Evolutionary conservation across 2,888 invertebrate species (phyloP).

Genomic region (Prenolepis imparis): DNA sequence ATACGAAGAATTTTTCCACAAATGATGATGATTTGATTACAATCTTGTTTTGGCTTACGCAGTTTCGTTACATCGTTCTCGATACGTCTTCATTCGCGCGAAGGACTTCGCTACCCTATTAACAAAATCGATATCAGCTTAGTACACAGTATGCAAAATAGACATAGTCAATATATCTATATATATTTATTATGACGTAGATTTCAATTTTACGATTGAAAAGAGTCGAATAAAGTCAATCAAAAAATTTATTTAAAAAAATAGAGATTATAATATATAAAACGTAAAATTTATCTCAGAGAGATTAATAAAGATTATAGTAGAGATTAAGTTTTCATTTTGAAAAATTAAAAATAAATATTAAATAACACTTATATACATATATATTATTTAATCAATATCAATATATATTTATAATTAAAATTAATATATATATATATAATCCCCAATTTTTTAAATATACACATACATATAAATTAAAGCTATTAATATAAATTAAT

Average conservation of each 20-base stretch:
- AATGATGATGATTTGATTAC: not conserved
- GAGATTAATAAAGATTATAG: not conserved
- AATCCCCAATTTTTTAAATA: not conserved
- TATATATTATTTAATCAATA: no score
- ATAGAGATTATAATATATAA: not conserved
- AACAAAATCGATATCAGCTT: constrained; percentile 60
- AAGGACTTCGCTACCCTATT: constrained; percentile 60
- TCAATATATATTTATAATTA: no score
- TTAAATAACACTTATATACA: no score
- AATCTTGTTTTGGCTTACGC: not conserved
- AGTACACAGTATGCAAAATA: constrained; percentile 54
- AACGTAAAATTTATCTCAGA: not conserved
- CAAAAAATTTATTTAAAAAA: not conserved
- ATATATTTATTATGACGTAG: constrained; percentile 29
- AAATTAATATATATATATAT: not conserved
- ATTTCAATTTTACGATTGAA: not conserved
- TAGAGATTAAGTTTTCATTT: not conserved
- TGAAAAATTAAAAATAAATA: not conserved
- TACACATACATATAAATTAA: not conserved
- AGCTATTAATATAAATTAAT: not conserved
- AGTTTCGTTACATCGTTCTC: constrained; percentile 52
- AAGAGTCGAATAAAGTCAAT: not conserved
- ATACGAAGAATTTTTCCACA: not conserved
- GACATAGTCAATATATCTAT: constrained; percentile 2
- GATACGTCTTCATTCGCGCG: constrained; percentile 62